Evolutionary conservation across 2,113 vertebrate species (phyloP).

Genomic region (Aviceda subcristata): DNA sequence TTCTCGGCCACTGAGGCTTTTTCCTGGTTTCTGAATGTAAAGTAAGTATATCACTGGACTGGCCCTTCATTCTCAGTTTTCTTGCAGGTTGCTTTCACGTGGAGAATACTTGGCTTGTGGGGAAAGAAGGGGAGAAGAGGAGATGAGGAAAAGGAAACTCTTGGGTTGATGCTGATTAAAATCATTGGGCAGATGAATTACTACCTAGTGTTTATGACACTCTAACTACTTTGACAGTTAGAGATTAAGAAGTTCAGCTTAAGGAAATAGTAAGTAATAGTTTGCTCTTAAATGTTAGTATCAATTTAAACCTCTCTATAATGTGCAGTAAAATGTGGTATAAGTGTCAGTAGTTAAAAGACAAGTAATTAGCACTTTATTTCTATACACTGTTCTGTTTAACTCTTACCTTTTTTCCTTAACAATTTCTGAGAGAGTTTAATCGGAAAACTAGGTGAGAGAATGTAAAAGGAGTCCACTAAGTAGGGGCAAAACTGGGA

Average conservation of each 20-base stretch:
- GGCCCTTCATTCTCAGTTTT: conserved; percentile 20
- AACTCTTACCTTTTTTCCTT: not conserved
- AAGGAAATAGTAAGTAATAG: conserved; percentile 34
- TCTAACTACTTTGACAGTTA: conserved; percentile 17
- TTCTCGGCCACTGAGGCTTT: not conserved
- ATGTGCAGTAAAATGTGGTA: not conserved
- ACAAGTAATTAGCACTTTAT: not conserved
- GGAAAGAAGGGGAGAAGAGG: conserved; percentile 16
- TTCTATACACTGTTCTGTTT: not conserved
- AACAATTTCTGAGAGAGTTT: not conserved
- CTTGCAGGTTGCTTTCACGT: conserved; percentile 1
- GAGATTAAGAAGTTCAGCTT: conserved; percentile 16
- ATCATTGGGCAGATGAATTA: conserved; percentile 4
- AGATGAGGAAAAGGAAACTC: conserved; percentile 15
- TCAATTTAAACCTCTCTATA: not conserved
- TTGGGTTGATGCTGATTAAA: conserved; percentile 15
- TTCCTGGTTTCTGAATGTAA: not conserved
- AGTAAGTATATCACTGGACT: not conserved
- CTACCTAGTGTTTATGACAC: not conserved
- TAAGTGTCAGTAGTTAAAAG: not conserved
- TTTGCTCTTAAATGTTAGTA: not conserved
- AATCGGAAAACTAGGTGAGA: not conserved
- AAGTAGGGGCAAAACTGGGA: not conserved
- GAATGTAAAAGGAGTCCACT: not conserved
- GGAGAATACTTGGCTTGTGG: not conserved